phyloP scores from a whole-genome alignment of 2,888 invertebrate species.

The Protonemura montana region DNA sequence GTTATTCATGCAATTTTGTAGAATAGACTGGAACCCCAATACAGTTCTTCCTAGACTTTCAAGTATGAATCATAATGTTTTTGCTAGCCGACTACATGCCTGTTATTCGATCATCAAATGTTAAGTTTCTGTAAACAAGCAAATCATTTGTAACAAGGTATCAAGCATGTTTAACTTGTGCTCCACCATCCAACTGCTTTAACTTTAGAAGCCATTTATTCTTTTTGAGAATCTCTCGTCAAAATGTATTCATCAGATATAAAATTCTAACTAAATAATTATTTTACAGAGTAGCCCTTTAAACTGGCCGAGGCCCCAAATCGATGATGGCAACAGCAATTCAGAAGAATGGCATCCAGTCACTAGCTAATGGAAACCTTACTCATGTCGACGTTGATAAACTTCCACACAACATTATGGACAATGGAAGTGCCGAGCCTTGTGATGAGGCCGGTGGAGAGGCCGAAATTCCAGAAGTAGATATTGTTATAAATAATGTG shows the following conservation, averaged over 20 bases:
- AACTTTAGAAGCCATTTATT: too few relatives aligned
- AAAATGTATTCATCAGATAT: too few relatives aligned
- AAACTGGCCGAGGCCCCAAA: background rate
- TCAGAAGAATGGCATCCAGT: conserved; percentile 84
- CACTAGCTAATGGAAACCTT: conserved; percentile 72
- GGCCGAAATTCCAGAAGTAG: conserved; percentile 78
- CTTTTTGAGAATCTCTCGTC: too few relatives aligned
- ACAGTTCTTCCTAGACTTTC: background rate
- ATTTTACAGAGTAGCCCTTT: background rate
- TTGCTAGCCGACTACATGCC: too few relatives aligned
- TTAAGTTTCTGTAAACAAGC: too few relatives aligned
- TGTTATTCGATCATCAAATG: too few relatives aligned
- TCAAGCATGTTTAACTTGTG: too few relatives aligned
- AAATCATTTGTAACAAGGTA: too few relatives aligned
- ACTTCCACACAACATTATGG: conserved; percentile 22
- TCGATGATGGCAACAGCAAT: conserved; percentile 78
- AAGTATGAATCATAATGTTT: too few relatives aligned
- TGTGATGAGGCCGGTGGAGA: conserved; percentile 51
- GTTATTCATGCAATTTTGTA: background rate
- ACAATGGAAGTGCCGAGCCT: conserved; percentile 38
- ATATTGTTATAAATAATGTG: conserved; percentile 97
- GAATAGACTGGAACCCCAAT: background rate
- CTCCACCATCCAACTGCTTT: too few relatives aligned
- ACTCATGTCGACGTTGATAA: conserved; percentile 59
- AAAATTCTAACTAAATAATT: background rate